A percentile compares a stretch with the other conserved stretches of the same genome.
Conservation (phyloP, 2,888 invertebrate genomes). For the Trissolcus japonicus region DNA sequence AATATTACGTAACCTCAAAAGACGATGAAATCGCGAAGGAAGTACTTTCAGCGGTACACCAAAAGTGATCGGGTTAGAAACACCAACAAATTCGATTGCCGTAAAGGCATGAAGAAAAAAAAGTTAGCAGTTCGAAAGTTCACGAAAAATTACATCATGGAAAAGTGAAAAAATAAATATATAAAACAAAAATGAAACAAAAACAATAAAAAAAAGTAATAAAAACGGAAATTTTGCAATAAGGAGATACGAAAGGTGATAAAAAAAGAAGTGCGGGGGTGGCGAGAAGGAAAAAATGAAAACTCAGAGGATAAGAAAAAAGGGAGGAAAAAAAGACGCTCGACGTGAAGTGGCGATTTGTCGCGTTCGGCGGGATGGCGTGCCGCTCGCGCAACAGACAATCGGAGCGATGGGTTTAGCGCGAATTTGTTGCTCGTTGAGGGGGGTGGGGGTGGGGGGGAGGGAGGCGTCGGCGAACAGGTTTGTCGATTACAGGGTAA, state of each 20-base stretch:
- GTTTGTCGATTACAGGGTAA: neutral
- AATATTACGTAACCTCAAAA: constrained; percentile 39
- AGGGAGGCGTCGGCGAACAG: constrained; percentile 3
- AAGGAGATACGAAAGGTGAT: too few species aligned
- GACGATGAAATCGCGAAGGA: constrained; percentile 6
- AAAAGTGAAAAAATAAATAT: neutral
- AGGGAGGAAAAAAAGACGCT: constrained; percentile 3
- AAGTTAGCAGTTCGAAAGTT: neutral
- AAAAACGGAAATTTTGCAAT: neutral
- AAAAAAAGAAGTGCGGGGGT: constrained; percentile 1
- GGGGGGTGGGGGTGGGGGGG: neutral
- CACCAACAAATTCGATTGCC: neutral
- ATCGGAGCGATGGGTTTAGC: constrained; percentile 41
- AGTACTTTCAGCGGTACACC: too few species aligned
- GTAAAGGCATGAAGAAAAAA: neutral
- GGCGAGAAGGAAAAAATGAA: neutral
- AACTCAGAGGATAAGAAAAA: neutral
- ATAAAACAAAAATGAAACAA: neutral
- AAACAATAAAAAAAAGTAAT: neutral
- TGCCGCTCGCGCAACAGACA: constrained; percentile 68
- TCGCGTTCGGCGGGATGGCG: constrained; percentile 67
- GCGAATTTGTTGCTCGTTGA: neutral
- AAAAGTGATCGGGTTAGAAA: neutral
- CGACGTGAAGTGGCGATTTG: constrained; percentile 13
- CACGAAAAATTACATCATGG: neutral